Evolutionary conservation across 1,140 invertebrate species (phyloP), one percentile per base, ranked within the genome.

Genomic region (Kradibia gibbosae): DNA sequence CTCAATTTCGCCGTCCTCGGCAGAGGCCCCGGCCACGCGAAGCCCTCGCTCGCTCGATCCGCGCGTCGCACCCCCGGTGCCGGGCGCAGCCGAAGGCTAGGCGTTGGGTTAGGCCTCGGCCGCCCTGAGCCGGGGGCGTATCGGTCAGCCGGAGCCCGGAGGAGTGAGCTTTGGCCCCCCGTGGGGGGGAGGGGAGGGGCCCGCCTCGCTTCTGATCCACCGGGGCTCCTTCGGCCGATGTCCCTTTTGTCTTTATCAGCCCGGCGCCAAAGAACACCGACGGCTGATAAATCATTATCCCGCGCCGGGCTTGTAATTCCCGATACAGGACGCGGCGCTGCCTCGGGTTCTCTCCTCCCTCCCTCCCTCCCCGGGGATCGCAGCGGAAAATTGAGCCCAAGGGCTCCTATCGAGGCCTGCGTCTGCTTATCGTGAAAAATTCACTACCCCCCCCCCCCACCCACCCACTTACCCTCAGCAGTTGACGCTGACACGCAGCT

Each of bases 101-200:
- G n/a, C n/a, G 73, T 75, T 57, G 60, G 39, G 74, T 45, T 39
- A 45, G 42, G 55, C 28, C 11, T 65, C 39, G 11, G 15, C n/a
- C 65, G 74, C 55, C 31, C 55, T 13, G 20, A 17, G 74, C 50
- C 39, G n/a, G 7, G 31, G 28, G 20, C 53, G 15, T n/a, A 78
- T 55, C 71, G 36, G 22, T 73, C 71, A n/a, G 25, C 22, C 17
- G 7, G 57, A 50, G 34, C 60, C 50, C 76, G 67, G 67, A 78
- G 62, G 42, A 67, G 22, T 65, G 36, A 15, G 39, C 20, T 77
- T 50, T 78, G 60, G 5, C 50, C 62, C 48, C 55, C n/a, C 15
- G 60, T 34, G 17, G 28, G n/a, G 48, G 55, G 48, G 48, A 55
- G 42, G 13, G 42, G 42, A 45, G 13, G 42, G 42, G 42, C 42